Percentiles rank a stretch among this genome's conserved stretches.
Conservation (phyloP, 1,140 invertebrate genomes). For the Drosophila triauraria region DNA sequence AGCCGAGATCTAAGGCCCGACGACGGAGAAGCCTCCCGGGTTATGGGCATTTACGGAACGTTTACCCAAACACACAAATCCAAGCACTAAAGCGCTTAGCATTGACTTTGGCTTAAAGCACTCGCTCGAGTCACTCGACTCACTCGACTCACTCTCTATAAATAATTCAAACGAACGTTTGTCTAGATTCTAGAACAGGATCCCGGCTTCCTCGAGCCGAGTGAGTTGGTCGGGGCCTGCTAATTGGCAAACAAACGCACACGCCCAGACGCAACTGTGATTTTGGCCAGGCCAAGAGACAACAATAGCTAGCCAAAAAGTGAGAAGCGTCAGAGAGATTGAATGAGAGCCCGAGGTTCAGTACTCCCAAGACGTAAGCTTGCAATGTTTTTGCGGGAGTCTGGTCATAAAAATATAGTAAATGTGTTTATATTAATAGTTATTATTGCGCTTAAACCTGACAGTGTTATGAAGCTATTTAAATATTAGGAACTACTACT, state of each 20-base stretch:
- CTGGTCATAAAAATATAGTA: too few relatives aligned
- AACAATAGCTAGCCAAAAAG: constrained; percentile 4
- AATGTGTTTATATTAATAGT: not conserved
- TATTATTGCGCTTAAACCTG: not conserved
- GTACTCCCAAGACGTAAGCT: not conserved
- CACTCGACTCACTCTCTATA: constrained; percentile 62
- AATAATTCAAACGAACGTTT: constrained; percentile 61
- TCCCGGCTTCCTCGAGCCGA: constrained; percentile 32
- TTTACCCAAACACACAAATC: constrained; percentile 58
- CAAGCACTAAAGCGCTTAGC: constrained; percentile 43
- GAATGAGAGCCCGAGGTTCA: constrained; percentile 1
- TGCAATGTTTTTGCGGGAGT: not conserved
- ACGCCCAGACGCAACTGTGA: constrained; percentile 56
- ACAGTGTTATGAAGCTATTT: too few relatives aligned
- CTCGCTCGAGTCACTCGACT: not conserved
- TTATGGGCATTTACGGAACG: constrained; percentile 25
- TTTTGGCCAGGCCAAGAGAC: constrained; percentile 44
- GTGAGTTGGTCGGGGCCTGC: constrained; percentile 31
- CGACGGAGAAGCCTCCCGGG: constrained; percentile 9
- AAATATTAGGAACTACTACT: too few relatives aligned
- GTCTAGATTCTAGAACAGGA: constrained; percentile 65
- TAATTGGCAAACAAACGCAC: constrained; percentile 64
- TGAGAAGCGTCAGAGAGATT: not conserved
- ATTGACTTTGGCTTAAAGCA: constrained; percentile 26
- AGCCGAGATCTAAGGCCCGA: constrained; percentile 52